Percentiles rank a stretch among this genome's conserved stretches.
Evolutionary conservation across 2,888 invertebrate species (phyloP).

Genomic region (Erpobdella octoculata): DNA sequence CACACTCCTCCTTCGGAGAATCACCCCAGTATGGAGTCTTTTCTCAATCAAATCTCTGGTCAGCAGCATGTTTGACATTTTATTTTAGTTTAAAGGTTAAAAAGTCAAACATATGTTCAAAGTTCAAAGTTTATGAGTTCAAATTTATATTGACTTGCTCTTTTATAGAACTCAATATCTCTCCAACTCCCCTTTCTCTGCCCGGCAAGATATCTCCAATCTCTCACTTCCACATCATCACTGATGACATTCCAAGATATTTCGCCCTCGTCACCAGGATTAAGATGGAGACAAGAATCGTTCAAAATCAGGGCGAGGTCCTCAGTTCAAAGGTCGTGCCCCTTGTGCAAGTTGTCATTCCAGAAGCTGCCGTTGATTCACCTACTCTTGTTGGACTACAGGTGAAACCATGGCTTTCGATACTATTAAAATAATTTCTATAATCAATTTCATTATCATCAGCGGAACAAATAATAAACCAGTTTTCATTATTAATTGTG

Average conservation of each 20-base stretch:
- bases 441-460: too few relatives aligned
- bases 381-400: constrained; percentile 97
- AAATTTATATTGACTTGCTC: background rate
- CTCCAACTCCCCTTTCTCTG: background rate
- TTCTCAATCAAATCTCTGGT: constrained; percentile 20
- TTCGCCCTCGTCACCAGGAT: constrained; percentile 84
- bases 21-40: constrained; percentile 14
- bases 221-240: constrained; percentile 75
- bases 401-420: constrained; percentile 64
- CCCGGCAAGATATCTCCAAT: constrained; percentile 12
- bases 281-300: constrained; percentile 91
- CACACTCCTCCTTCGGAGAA: constrained; percentile 62
- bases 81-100: background rate
- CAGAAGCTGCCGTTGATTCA: constrained; percentile 95
- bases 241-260: constrained; percentile 97
- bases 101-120: background rate
- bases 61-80: background rate
- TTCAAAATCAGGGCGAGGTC: constrained; percentile 97
- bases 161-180: constrained; percentile 11
- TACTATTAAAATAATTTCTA: background rate
- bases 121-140: background rate
- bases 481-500: background rate
- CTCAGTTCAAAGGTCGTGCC: constrained; percentile 97
- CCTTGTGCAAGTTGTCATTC: constrained; percentile 97
- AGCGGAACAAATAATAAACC: too few relatives aligned